These are phyloP conservation scores for Eidolon dupreanum DNA, from an alignment of 2,797 vertebrate genomes.

Conservation along the genomic window DNA sequence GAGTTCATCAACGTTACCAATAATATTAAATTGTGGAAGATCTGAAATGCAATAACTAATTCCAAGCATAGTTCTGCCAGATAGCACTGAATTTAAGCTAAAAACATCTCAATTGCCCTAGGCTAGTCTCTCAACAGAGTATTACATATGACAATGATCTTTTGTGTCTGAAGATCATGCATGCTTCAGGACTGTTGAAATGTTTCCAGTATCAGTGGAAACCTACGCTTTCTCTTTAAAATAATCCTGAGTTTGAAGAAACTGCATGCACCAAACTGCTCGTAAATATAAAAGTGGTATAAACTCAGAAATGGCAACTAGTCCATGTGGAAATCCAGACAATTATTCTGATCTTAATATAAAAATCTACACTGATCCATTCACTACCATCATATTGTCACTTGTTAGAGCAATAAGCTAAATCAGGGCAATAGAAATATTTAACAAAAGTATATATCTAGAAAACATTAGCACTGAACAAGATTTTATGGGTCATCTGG, in stretches of 20 bases:
- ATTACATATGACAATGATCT: background rate
- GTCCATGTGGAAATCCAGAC: background rate
- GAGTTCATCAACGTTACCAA: background rate
- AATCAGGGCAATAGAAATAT: background rate
- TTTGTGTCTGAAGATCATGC: background rate
- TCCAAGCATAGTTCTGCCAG: background rate
- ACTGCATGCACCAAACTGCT: background rate
- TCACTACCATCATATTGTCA: background rate
- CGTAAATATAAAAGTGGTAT: background rate
- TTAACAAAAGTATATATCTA: background rate
- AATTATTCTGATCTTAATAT: background rate
- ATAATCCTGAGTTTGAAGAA: background rate
- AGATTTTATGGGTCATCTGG: background rate
- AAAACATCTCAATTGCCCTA: background rate
- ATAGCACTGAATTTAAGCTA: background rate
- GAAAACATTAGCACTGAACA: background rate
- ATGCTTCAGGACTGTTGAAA: background rate
- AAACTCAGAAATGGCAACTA: background rate
- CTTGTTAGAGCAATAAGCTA: background rate
- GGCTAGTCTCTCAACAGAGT: background rate
- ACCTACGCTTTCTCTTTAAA: conserved; percentile 23
- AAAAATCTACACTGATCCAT: background rate
- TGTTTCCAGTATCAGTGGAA: background rate
- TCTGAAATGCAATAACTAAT: background rate
- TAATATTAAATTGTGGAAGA: background rate